Conservation (phyloP, 2,113 vertebrate species). For the human (Homo sapiens) region GRCh38 chr13:107889501-107890000, state of each 20-base stretch:
- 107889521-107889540: fast-evolving
- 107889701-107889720: no score
- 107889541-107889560: no score
- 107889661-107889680: not conserved
- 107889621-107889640: not conserved
- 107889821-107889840: not conserved
- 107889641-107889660: not conserved
- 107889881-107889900: no score
- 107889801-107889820: not conserved
- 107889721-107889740: not conserved
- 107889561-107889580: no score
- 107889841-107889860: not conserved
- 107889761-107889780: not conserved
- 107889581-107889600: not conserved
- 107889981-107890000: fast-evolving
- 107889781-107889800: no score
- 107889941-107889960: not conserved
- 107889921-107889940: not conserved
- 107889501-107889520: not conserved
- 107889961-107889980: not conserved
- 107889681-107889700: not conserved
- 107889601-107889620: not conserved
- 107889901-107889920: not conserved
- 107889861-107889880: not conserved
- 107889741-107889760: no score